Conservation (phyloP, 2,797 vertebrate genomes). For the Prunella strophiata region DNA sequence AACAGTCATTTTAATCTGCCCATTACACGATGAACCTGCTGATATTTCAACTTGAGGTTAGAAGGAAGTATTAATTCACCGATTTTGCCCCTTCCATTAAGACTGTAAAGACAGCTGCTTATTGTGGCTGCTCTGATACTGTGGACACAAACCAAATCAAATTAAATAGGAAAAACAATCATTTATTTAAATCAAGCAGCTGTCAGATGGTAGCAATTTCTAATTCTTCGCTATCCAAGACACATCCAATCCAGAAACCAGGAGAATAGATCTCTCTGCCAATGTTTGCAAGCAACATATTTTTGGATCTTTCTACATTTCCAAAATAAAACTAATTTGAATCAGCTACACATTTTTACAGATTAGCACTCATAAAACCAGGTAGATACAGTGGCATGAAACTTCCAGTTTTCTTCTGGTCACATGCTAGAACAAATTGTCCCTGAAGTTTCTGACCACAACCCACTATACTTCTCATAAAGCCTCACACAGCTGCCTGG, state of each 20-base stretch:
- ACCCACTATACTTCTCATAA: neutral
- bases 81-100: neutral
- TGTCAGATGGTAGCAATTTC: constrained; percentile 32
- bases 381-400: neutral
- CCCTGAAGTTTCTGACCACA: neutral
- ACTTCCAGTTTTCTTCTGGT: neutral
- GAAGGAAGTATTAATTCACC: neutral
- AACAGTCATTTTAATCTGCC: neutral
- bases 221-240: constrained; percentile 25
- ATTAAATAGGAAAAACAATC: constrained; percentile 20
- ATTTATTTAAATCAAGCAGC: constrained; percentile 53
- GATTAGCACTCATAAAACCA: neutral
- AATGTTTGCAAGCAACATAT: neutral
- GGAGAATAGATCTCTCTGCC: neutral
- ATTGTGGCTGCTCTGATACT: constrained; percentile 28
- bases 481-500: neutral
- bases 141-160: constrained; percentile 38
- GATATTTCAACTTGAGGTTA: neutral
- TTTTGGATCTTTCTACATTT: neutral
- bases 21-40: neutral
- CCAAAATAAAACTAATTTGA: neutral
- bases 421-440: neutral
- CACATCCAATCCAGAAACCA: neutral
- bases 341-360: neutral
- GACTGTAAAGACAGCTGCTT: constrained; percentile 13